Percentiles rank a stretch among this genome's conserved stretches.
Conservation (phyloP, 2,113 vertebrate species). For the Nannobrachium achirus region DNA sequence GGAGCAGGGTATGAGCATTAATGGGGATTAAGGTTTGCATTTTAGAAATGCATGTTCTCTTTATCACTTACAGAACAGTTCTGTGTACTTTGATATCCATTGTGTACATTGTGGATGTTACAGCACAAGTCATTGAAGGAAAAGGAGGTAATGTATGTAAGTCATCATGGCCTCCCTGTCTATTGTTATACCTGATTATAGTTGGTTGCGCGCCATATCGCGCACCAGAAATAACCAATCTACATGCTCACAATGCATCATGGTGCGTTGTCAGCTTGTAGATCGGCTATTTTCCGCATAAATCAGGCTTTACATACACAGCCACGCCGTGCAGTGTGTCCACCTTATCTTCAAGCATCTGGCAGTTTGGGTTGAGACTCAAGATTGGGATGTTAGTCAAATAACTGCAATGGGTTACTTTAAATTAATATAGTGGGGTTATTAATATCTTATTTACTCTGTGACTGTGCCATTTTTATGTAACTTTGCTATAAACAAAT, state of each 20-base stretch:
- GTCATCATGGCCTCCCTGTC: slow-evolving; percentile 40
- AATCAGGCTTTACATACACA: slow-evolving; percentile 27
- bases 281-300: no score
- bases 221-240: no score
- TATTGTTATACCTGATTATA: slow-evolving; percentile 10
- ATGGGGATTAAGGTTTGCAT: slow-evolving; percentile 77
- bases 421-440: slow-evolving; percentile 37
- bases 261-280: no score
- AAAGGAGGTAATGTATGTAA: slow-evolving; percentile 44
- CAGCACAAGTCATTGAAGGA: slow-evolving; percentile 66
- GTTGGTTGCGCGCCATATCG: no score
- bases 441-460: slow-evolving; percentile 61
- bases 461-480: slow-evolving; percentile 76
- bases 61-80: slow-evolving; percentile 78
- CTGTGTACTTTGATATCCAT: slow-evolving; percentile 73
- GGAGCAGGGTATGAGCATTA: slow-evolving; percentile 57
- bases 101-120: slow-evolving; percentile 72
- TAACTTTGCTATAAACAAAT: slow-evolving; percentile 66
- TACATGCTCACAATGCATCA: no score
- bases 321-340: slow-evolving; percentile 46
- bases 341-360: slow-evolving; percentile 34
- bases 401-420: slow-evolving; percentile 25
- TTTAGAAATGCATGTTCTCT: slow-evolving; percentile 84
- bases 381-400: slow-evolving; percentile 29
- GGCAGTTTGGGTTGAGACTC: slow-evolving; percentile 41